Evolutionary conservation across 2,797 vertebrate species (phyloP), one percentile per base, ranked within the genome.

Genomic region (Xenops minutus): DNA sequence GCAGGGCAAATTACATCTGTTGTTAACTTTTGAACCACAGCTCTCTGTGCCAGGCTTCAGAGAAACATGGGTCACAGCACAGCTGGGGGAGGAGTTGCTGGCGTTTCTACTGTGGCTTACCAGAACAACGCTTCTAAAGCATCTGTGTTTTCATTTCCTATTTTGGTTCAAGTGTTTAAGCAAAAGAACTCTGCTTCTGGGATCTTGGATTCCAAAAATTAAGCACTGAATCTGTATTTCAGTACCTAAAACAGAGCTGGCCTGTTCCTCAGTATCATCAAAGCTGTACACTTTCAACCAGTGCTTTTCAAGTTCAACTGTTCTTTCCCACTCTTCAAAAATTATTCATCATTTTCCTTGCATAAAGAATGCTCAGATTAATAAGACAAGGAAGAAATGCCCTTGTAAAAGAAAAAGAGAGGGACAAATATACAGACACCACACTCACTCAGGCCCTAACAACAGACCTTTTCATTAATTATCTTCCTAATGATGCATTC

Each of bases 381-480:
- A 21, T 90, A 92, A 88, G 22, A 90, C 91, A 87, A 95, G 79
- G 84, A 94, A 94, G 62, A 93, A 96, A 96, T 92, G 88, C 55
- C 89, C 89, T 97, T 96, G 93, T 67, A 92, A 91, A 93, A 91
- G 78, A 86, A 79, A 89, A 87, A 95, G 79, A 86, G 75, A 73
- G 79, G 67, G 67, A 90, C 34, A 64, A 89, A 93, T 52, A 92
- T 58, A 85, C 84, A 97, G 94, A 90, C 78, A 88, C 71, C 78
- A 63, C 48, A 39, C 80, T 94, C 61, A 68, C 86, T 89, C 39
- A 84, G 73, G 62, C 72, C 77, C 80, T 63, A 92, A 96, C 94
- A 97, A 93, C 87, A 92, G 88, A 82, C 88, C 94, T 94, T 96
- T 96, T 96, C 93, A 96, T 96, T 96, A 93, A 97, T 97, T 96